Percentiles rank a stretch among this genome's conserved stretches.
phyloP scores from a whole-genome alignment of 2,888 invertebrate genomes.

The Apoderus coryli region DNA sequence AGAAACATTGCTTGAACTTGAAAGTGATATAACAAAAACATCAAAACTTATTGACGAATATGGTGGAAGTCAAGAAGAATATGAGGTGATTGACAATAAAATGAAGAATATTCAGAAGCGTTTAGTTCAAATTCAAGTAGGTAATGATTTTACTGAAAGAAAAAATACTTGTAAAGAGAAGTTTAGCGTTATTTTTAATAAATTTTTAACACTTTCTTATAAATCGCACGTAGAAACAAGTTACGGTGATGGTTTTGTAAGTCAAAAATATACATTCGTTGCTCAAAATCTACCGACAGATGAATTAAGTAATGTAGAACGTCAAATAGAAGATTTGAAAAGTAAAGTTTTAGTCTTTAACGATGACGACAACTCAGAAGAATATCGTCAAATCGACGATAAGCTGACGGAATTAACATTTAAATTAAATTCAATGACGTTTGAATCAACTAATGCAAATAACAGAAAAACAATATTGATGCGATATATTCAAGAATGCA shows the following conservation, averaged over 20 bases:
- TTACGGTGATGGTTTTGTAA: too few relatives aligned
- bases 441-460: slow-evolving; percentile 9
- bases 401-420: slow-evolving; percentile 10
- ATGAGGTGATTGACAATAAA: slow-evolving; percentile 3
- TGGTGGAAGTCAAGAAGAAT: slow-evolving; percentile 6
- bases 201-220: slow-evolving; percentile 4
- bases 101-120: slow-evolving; percentile 8
- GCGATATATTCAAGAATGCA: slow-evolving; percentile 11
- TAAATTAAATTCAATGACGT: slow-evolving; percentile 11
- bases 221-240: slow-evolving; percentile 3
- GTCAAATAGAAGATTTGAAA: slow-evolving; percentile 1
- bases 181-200: slow-evolving; percentile 13
- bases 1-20: slow-evolving; percentile 17
- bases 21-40: slow-evolving; percentile 11
- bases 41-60: slow-evolving; percentile 5
- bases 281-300: slow-evolving; percentile 1
- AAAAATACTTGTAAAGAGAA: slow-evolving; percentile 14
- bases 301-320: neutral
- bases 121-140: slow-evolving; percentile 8
- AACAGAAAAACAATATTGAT: slow-evolving; percentile 12
- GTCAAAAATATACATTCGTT: neutral
- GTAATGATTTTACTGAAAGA: slow-evolving; percentile 13
- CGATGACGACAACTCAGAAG: slow-evolving; percentile 10
- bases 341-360: slow-evolving; percentile 8
- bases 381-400: slow-evolving; percentile 15